Conservation (phyloP, 2,888 invertebrate genomes). For the Microctonus brassicae region DNA sequence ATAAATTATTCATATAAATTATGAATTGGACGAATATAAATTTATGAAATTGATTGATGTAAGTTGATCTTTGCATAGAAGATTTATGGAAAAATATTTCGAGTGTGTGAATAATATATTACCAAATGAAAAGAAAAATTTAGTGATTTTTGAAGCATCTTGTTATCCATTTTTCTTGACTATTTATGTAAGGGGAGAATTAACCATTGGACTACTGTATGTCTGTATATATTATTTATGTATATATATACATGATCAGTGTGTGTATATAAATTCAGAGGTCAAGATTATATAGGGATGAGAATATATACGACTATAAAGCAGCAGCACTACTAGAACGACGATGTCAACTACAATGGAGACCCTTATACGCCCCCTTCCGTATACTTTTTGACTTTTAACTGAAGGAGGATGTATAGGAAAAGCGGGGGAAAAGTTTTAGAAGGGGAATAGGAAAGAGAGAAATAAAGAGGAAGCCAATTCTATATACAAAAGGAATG, state of each 20-base stretch:
- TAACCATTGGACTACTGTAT: background rate
- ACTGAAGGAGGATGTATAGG: slow-evolving; percentile 27
- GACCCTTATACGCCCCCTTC: slow-evolving; percentile 58
- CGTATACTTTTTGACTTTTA: slow-evolving; percentile 60
- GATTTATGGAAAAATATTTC: no score
- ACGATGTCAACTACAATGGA: slow-evolving; percentile 44
- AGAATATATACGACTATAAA: slow-evolving; percentile 41
- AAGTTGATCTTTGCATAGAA: no score
- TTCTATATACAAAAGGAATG: slow-evolving; percentile 17
- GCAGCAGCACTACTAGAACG: slow-evolving; percentile 32
- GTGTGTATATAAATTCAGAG: slow-evolving; percentile 24
- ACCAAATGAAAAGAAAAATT: background rate
- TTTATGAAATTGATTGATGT: no score
- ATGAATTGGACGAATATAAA: no score
- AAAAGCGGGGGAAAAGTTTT: background rate
- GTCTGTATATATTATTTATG: background rate
- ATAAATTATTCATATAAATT: no score
- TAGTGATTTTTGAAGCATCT: background rate
- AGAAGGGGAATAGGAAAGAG: slow-evolving; percentile 15
- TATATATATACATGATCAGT: background rate
- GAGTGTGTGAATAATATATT: no score
- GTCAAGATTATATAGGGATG: slow-evolving; percentile 35
- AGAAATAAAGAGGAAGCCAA: slow-evolving; percentile 27
- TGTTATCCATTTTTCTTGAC: background rate
- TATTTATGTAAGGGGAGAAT: background rate